phyloP scores from a whole-genome alignment of 1,140 invertebrate species.

The Hypsibius dujardini region DNA sequence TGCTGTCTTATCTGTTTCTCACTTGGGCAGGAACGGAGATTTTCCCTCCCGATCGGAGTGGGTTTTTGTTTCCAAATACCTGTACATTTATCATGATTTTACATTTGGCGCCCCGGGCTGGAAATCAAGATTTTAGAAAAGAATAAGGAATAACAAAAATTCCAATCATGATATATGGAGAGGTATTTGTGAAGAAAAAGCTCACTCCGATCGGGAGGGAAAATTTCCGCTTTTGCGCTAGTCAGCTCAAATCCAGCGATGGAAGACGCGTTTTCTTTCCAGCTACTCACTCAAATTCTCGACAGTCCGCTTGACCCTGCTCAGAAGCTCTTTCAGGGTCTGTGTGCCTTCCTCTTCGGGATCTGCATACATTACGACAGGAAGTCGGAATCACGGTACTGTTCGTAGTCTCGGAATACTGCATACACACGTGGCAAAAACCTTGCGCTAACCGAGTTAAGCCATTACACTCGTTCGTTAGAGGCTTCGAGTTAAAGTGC shows the following conservation, averaged over 20 bases:
- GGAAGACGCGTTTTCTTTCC: neutral
- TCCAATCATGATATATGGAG: no score
- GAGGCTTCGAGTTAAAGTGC: constrained; percentile 11
- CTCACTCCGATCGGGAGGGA: no score
- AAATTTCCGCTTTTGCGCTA: no score
- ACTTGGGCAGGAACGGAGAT: no score
- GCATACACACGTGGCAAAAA: constrained; percentile 18
- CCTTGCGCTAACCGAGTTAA: constrained; percentile 13
- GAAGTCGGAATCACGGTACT: constrained; percentile 56
- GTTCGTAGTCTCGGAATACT: constrained; percentile 33
- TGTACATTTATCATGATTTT: no score
- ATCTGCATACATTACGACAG: constrained; percentile 83
- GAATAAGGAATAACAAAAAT: no score
- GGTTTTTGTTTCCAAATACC: no score
- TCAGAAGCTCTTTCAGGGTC: constrained; percentile 54
- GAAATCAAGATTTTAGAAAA: no score
- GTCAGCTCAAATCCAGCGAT: no score
- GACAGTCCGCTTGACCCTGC: neutral
- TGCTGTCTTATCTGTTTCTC: constrained; percentile 26
- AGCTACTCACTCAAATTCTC: constrained; percentile 34
- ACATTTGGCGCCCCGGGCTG: no score
- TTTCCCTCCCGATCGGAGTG: no score
- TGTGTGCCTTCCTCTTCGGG: constrained; percentile 83
- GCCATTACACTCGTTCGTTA: constrained; percentile 11
- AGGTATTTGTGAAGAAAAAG: no score